Evolutionary conservation across 2,797 vertebrate genomes (phyloP).

Genomic region (Mallotus villosus): DNA sequence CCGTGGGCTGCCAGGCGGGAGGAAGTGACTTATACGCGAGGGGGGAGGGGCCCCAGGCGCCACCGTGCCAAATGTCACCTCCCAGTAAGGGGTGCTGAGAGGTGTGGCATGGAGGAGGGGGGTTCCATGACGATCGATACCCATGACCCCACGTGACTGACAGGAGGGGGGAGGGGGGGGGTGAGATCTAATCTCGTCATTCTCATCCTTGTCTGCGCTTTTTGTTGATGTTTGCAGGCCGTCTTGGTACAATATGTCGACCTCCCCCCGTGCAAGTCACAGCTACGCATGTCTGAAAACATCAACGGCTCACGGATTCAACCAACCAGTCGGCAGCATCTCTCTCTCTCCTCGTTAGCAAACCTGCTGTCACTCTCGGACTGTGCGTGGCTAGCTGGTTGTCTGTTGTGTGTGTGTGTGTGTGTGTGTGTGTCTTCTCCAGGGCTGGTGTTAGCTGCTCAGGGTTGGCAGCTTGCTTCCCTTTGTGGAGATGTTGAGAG

Average conservation of each 20-base stretch:
- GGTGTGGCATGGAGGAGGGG: conserved; percentile 6
- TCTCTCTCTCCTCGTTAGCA: conserved; percentile 25
- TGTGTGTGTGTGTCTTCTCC: not conserved
- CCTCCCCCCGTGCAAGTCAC: conserved; percentile 20
- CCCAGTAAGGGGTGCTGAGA: conserved; percentile 36
- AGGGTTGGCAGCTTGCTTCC: too few species aligned
- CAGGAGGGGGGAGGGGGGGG: too few species aligned
- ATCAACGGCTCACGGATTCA: too few species aligned
- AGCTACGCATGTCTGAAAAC: not conserved
- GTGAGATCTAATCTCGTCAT: too few species aligned
- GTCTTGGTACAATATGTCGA: too few species aligned
- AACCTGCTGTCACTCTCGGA: not conserved
- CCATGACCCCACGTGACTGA: too few species aligned
- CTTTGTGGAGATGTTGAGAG: too few species aligned
- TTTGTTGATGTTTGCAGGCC: too few species aligned
- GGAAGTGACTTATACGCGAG: conserved; percentile 30
- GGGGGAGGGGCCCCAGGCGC: conserved; percentile 36
- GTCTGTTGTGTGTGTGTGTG: not conserved
- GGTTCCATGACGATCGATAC: conserved; percentile 8
- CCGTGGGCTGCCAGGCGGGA: conserved; percentile 30
- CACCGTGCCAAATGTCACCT: conserved; percentile 61
- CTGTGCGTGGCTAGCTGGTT: not conserved
- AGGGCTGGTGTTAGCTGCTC: not conserved
- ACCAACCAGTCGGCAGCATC: not conserved
- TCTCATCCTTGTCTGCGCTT: not conserved